Evolutionary conservation across 1,140 invertebrate species (phyloP).

Genomic region (Pseudobourletiella spinata): DNA sequence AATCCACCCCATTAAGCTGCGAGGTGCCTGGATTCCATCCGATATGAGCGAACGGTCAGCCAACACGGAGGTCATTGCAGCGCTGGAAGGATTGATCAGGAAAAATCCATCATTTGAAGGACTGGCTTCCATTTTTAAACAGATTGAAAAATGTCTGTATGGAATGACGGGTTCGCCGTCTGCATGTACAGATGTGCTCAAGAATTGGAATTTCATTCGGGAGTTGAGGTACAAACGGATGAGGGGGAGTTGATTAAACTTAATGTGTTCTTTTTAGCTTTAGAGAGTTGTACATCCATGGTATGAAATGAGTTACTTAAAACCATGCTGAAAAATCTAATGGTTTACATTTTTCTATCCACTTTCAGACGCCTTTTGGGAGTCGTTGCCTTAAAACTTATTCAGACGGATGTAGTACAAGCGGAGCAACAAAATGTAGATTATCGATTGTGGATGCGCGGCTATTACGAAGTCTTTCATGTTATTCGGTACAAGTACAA

Average conservation of each 20-base stretch:
- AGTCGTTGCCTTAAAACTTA: background rate
- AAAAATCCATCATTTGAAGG: background rate
- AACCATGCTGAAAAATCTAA: too few relatives aligned
- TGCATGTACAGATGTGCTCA: background rate
- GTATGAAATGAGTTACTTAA: too few relatives aligned
- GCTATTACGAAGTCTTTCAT: background rate
- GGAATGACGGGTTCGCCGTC: background rate
- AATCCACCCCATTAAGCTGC: too few relatives aligned
- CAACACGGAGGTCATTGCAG: background rate
- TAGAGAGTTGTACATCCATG: too few relatives aligned
- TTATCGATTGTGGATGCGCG: background rate
- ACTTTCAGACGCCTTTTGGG: background rate
- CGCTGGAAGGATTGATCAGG: background rate
- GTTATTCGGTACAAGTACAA: background rate
- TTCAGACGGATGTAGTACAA: background rate
- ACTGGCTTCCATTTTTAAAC: background rate
- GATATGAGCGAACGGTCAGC: background rate
- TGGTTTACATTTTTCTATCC: background rate
- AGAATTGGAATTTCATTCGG: background rate
- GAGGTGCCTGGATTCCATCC: too few relatives aligned
- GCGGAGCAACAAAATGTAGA: background rate
- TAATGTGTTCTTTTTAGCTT: too few relatives aligned
- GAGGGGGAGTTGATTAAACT: background rate
- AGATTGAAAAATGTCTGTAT: background rate
- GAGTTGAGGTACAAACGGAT: background rate